These are phyloP conservation scores for Actias luna DNA, from an alignment of 2,888 invertebrate species.

Conservation along the genomic window DNA sequence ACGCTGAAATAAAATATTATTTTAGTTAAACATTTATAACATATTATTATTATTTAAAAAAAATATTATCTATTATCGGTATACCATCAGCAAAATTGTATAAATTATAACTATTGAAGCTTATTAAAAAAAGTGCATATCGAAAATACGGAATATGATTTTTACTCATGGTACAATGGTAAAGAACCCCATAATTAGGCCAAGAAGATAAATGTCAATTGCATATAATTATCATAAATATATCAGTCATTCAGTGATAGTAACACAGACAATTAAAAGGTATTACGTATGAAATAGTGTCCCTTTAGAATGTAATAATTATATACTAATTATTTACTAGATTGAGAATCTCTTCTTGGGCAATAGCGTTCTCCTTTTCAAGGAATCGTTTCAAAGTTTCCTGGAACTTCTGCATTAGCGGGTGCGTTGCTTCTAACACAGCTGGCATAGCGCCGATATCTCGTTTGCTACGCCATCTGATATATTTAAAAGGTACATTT, in stretches of 20 bases:
- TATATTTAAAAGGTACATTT: not conserved
- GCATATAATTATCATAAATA: too few relatives aligned
- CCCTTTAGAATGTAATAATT: too few relatives aligned
- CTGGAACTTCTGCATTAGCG: constrained; percentile 88
- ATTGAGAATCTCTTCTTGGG: constrained; percentile 85
- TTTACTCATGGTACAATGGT: too few relatives aligned
- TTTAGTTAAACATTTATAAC: too few relatives aligned
- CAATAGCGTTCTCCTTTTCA: constrained; percentile 82
- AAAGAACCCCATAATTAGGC: too few relatives aligned
- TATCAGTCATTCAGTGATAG: too few relatives aligned
- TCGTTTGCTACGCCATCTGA: constrained; percentile 63
- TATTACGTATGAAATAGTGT: too few relatives aligned
- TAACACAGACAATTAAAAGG: too few relatives aligned
- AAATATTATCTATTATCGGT: too few relatives aligned
- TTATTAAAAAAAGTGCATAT: not conserved
- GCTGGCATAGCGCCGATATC: constrained; percentile 67
- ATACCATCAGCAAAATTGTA: not conserved
- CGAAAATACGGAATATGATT: too few relatives aligned
- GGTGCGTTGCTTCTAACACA: constrained; percentile 87
- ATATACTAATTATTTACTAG: constrained; percentile 70
- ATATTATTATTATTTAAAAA: too few relatives aligned
- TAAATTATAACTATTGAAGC: not conserved
- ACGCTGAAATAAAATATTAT: constrained; percentile 43
- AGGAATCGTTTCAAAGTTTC: constrained; percentile 85
- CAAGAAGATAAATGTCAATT: too few relatives aligned